A percentile compares a stretch with the other conserved stretches of the same genome.
These are phyloP conservation scores for Chelon auratus DNA, from an alignment of 2,797 vertebrate species.

Conservation along the genomic window DNA sequence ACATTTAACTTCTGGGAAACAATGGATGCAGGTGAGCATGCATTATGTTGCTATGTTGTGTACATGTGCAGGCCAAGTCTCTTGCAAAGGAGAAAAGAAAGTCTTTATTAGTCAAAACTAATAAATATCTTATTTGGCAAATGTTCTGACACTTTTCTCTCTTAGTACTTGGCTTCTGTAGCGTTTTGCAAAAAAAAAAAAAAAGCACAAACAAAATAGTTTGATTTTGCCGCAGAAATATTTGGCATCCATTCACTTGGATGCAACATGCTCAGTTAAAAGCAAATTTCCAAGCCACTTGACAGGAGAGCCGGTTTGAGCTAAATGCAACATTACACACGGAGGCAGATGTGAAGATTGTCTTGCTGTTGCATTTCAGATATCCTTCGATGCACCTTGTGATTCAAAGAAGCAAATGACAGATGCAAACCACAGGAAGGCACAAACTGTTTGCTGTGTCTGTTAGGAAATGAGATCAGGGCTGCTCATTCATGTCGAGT, in stretches of 20 bases:
- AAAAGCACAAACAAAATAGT: not conserved
- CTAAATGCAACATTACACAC: not conserved
- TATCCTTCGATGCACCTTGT: constrained; percentile 13
- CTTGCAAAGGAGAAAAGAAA: too few relatives aligned
- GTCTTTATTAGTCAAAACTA: not conserved
- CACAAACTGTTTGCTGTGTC: constrained; percentile 10
- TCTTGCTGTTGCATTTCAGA: constrained; percentile 13
- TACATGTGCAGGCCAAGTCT: too few relatives aligned
- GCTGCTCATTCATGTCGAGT: constrained; percentile 26
- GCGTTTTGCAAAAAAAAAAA: not conserved
- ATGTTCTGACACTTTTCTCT: not conserved
- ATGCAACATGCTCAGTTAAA: not conserved
- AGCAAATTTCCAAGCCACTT: constrained; percentile 23
- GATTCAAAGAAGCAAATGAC: constrained; percentile 6
- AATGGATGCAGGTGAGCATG: constrained; percentile 7
- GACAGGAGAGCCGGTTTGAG: not conserved
- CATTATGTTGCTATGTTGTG: not conserved
- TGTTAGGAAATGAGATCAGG: constrained; percentile 11
- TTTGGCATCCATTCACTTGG: constrained; percentile 10
- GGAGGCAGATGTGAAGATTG: not conserved
- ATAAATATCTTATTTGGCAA: not conserved
- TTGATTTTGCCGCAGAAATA: constrained; percentile 5
- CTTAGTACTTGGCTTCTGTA: not conserved
- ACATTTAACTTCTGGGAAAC: constrained; percentile 10
- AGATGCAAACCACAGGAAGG: constrained; percentile 4